Evolutionary conservation across 2,888 invertebrate species (phyloP).

Genomic region (Habroteleia sp.): DNA sequence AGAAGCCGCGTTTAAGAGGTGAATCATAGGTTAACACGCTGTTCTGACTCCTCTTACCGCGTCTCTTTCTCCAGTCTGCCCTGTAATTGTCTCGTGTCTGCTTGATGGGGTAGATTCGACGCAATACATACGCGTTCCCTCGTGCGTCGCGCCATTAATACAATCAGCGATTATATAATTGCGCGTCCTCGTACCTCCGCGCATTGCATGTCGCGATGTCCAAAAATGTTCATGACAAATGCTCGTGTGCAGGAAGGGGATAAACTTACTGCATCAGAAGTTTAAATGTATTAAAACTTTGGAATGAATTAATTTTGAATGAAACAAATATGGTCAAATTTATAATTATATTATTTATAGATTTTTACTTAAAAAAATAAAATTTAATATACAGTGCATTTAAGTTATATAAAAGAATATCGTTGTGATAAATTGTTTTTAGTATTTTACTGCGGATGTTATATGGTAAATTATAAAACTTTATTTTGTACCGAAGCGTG

Average conservation of each 20-base stretch:
- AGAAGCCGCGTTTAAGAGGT: conserved; percentile 75
- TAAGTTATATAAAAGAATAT: too few species aligned
- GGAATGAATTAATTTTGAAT: too few species aligned
- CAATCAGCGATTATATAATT: conserved; percentile 71
- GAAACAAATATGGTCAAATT: too few species aligned
- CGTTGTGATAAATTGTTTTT: too few species aligned
- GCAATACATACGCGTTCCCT: conserved; percentile 67
- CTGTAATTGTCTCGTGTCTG: conserved; percentile 66
- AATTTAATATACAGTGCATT: too few species aligned
- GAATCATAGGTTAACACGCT: conserved; percentile 76
- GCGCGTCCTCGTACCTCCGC: conserved; percentile 47
- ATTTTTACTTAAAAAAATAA: too few species aligned
- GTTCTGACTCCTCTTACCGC: conserved; percentile 50
- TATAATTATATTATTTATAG: too few species aligned
- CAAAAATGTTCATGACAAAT: conserved; percentile 14
- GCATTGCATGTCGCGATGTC: conserved; percentile 22
- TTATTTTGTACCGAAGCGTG: too few species aligned
- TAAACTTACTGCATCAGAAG: neutral
- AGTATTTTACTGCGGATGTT: too few species aligned
- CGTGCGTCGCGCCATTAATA: conserved; percentile 67
- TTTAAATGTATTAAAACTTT: too few species aligned
- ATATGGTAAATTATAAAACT: too few species aligned
- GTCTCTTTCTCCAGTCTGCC: conserved; percentile 53
- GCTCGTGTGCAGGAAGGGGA: conserved; percentile 7
- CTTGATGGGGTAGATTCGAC: conserved; percentile 70